Base-by-base conservation (phyloP, 1,140 invertebrate genomes). In the Ridgeia piscesae region DNA sequence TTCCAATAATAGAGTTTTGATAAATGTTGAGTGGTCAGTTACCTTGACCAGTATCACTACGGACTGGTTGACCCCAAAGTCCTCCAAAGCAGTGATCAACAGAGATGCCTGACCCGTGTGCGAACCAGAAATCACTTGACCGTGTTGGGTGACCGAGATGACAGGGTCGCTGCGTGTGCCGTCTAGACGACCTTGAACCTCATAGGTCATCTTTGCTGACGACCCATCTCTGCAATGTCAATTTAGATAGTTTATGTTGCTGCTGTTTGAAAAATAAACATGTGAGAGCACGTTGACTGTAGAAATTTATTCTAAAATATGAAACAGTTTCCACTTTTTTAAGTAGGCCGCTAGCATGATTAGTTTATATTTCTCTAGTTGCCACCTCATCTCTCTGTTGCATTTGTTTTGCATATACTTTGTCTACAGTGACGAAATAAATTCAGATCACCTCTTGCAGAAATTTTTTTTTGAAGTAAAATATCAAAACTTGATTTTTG, bases 21-120 rank as follows among this genome's bases (percentile, higher is more conserved):
- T 42, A 11, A 42, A 11, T 11, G 11, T 42, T 42, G 11, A 42
- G 42, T 42, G 42, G 42, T 42, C 34, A 9, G 91, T 94, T 94
- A 96, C 96, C 94, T 96, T 95, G 21, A 96, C 95, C 0, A 96
- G 94, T 8, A 96, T 93, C 33, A 96, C 95, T 4, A 96, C 88
- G 6, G 95, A 96, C 93, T 96, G 96, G 88, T 96, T 96, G 31
- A 97, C 94, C 34, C 97, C 97, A 95, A 97, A 97, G 48, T 96
- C 96, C 94, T 97, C 97, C 1, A 95, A 94, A 89, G 96, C 96
- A 33, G 96, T 97, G 34, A 97, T 95, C 93, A 97, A 96, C 93
- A 98, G 95, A 31, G 97, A 95, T 93, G 97, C 97, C 93, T 96
- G 96, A 33, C 97, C 97, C 33, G 96, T 95, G 91, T 94, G 95